Conservation (phyloP, 2,888 invertebrate genomes). For the Smittia aterrima region DNA sequence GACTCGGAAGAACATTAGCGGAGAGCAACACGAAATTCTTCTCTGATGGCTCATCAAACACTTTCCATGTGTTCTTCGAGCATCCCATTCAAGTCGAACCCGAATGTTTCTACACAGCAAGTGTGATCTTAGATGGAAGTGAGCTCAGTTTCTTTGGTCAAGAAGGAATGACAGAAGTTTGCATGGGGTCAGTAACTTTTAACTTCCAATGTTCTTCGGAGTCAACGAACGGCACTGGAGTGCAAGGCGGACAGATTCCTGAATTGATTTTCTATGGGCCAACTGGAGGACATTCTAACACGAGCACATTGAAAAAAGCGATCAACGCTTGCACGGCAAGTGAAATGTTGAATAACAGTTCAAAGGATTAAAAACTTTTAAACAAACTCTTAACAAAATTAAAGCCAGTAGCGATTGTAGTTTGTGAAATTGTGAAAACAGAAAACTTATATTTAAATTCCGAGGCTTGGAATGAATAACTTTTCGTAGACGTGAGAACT, state of each 20-base stretch:
- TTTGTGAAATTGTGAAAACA: not conserved
- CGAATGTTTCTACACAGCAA: conserved; percentile 91
- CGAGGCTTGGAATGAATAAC: not conserved
- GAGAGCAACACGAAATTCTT: conserved; percentile 92
- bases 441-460: not conserved
- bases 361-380: not conserved
- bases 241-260: conserved; percentile 96
- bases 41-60: conserved; percentile 94
- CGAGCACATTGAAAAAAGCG: conserved; percentile 29
- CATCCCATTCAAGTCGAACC: conserved; percentile 84
- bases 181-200: conserved; percentile 89
- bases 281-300: conserved; percentile 55
- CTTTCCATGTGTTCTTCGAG: conserved; percentile 85
- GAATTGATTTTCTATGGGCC: conserved; percentile 91
- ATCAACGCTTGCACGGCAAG: not conserved
- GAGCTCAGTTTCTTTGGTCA: conserved; percentile 96
- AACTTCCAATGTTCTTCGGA: conserved; percentile 97
- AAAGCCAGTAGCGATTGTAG: conserved; percentile 5
- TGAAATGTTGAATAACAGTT: not conserved
- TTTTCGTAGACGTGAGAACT: not conserved
- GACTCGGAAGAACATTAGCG: conserved; percentile 81
- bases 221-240: conserved; percentile 95
- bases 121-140: conserved; percentile 89
- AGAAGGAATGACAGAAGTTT: conserved; percentile 93
- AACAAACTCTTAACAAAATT: not conserved